Conservation (phyloP, 1,140 invertebrate genomes). For the Drosophila parabipectinata region DNA sequence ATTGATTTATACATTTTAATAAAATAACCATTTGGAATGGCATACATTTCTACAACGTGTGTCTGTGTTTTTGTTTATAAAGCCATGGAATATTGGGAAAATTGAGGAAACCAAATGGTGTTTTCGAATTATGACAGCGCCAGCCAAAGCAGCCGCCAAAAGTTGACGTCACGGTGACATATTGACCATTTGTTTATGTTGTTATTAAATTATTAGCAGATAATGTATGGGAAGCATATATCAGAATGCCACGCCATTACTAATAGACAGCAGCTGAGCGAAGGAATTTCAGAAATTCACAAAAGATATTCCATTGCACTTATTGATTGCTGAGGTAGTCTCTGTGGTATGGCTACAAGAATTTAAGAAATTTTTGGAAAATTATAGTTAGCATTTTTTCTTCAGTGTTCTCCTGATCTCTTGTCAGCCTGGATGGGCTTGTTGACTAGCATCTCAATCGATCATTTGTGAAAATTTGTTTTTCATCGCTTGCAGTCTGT, state of each 20-base stretch:
- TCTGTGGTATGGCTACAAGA: background rate
- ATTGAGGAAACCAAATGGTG: slow-evolving; percentile 39
- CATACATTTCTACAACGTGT: slow-evolving; percentile 26
- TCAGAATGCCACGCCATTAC: slow-evolving; percentile 30
- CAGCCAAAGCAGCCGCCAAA: slow-evolving; percentile 41
- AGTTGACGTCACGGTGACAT: slow-evolving; percentile 74
- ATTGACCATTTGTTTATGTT: slow-evolving; percentile 75
- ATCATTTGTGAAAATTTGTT: slow-evolving; percentile 48
- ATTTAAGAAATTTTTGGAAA: background rate
- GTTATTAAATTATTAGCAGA: slow-evolving; percentile 44
- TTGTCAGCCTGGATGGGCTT: slow-evolving; percentile 23
- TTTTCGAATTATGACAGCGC: slow-evolving; percentile 63
- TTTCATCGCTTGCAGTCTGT: slow-evolving; percentile 42
- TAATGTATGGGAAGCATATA: slow-evolving; percentile 51
- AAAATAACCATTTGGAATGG: slow-evolving; percentile 28
- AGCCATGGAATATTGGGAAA: slow-evolving; percentile 22
- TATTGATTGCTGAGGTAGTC: background rate
- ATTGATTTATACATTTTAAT: slow-evolving; percentile 68
- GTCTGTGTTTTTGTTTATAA: slow-evolving; percentile 9
- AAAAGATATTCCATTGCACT: background rate
- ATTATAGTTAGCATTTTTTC: background rate
- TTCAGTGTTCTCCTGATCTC: slow-evolving; percentile 4
- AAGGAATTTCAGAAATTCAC: background rate
- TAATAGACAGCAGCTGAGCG: slow-evolving; percentile 45
- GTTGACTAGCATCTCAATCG: slow-evolving; percentile 41